phyloP scores from a whole-genome alignment of 1,140 invertebrate species.

The Pteromalus puparum region DNA sequence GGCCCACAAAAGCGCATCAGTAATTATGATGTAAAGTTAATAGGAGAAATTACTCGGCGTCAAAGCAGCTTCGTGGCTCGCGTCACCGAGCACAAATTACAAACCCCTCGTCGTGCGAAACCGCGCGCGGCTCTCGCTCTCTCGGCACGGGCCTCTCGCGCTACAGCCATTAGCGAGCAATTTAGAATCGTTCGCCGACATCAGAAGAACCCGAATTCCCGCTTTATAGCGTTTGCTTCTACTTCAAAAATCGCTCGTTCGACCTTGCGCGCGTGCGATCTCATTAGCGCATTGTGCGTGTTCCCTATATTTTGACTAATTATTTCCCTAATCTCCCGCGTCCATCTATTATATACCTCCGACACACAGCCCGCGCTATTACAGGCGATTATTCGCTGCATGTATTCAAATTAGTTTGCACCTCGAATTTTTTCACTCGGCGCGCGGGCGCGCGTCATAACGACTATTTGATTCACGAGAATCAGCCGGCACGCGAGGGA shows the following conservation, averaged over 20 bases:
- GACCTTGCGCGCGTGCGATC: neutral
- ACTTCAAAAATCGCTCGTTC: conserved; percentile 36
- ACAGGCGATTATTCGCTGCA: neutral
- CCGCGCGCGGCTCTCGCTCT: neutral
- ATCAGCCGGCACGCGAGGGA: neutral
- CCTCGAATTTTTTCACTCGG: conserved; percentile 1
- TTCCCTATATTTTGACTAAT: neutral
- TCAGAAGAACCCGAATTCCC: conserved; percentile 64
- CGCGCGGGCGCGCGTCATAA: neutral
- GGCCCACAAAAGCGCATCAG: conserved; percentile 57
- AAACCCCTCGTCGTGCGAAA: conserved; percentile 56
- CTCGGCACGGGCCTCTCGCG: no score
- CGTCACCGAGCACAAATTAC: conserved; percentile 66
- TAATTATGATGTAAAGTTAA: conserved; percentile 63
- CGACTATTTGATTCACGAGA: neutral
- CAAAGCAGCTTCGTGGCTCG: conserved; percentile 58
- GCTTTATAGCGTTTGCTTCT: neutral
- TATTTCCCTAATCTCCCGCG: neutral
- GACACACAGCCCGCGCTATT: no score
- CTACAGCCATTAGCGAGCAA: conserved; percentile 62
- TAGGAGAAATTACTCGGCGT: conserved; percentile 62
- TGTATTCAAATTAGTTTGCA: conserved; percentile 6
- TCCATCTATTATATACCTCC: neutral
- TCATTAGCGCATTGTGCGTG: conserved; percentile 7
- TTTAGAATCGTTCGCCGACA: conserved; percentile 65